Evolutionary conservation across 2,113 vertebrate species (phyloP).

Genomic region (Heliornis fulica): DNA sequence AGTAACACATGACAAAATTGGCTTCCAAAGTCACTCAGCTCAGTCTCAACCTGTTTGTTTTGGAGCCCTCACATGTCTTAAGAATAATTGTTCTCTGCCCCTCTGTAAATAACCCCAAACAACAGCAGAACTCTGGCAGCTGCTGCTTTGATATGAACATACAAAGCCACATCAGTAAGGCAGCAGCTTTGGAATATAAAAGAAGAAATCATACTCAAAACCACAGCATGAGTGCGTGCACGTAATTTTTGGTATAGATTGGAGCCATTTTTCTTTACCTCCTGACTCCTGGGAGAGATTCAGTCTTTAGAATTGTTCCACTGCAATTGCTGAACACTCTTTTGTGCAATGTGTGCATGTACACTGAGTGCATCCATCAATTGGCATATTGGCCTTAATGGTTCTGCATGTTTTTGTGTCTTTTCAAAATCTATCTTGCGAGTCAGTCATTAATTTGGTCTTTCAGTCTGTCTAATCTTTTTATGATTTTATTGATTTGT

Average conservation of each 20-base stretch:
- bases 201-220: background rate
- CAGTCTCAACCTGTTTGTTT: conserved; percentile 1
- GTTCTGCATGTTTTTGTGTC: background rate
- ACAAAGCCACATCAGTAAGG: background rate
- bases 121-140: conserved; percentile 9
- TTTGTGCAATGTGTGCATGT: background rate
- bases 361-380: background rate
- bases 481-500: conserved; percentile 63
- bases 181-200: conserved; percentile 21
- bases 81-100: conserved; percentile 43
- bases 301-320: background rate
- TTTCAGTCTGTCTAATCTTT: conserved; percentile 47
- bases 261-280: conserved; percentile 16
- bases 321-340: background rate
- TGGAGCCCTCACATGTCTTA: background rate
- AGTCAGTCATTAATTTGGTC: conserved; percentile 37
- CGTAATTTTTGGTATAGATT: background rate
- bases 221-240: background rate
- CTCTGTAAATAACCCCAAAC: conserved; percentile 43
- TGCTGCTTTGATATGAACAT: background rate
- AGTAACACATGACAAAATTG: background rate
- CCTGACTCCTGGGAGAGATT: background rate
- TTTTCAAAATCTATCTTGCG: conserved; percentile 5
- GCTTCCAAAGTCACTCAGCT: background rate
- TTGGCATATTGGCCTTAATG: background rate